Base-by-base conservation (phyloP, 2,797 vertebrate genomes). In the Phrynocephalus forsythii region DNA sequence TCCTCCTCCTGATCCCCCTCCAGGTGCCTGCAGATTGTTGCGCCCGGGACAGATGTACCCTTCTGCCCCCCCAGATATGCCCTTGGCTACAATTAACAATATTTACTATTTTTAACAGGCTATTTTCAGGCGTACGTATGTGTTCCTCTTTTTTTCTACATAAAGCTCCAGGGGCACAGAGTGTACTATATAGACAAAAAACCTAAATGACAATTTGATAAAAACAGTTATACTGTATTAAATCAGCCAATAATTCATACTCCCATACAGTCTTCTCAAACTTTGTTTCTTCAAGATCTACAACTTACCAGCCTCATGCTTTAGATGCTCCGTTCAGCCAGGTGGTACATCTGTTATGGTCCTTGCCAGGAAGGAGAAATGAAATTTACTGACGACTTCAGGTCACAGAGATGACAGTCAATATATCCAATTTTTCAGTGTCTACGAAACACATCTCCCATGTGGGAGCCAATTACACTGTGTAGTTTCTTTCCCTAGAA, bases 231-330 rank as follows among this genome's bases (percentile, higher is more conserved):
- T 16, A 52, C 33, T 33, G 33, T 33, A 33, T 38, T 26, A 71
- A 75, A 50, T n/a, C 11, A 24, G 15, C 44, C 9, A 50, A 79
- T 1, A 78, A 78, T 60, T 69, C 11, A 60, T 63, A 69, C 71
- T 88, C 28, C 28, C 28, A 24, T 3, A 16, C 2, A 33, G 73
- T 67, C 16, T 16, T 52, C n/a, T 88, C 76, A 48, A 85, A 76
- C 26, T 6, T 10, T 4, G 63, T 66, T 73, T 66, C 44, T 10
- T 30, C 33, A 81, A 66, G 28, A 67, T 26, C 44, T 6, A 18
- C 71, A 85, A 81, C 79, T 85, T 88, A 88, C 71, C 48, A 56
- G 60, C 76, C 24, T 75, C 69, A 16, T 67, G n/a, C 76, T 79
- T 76, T 87, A 79, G 16, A 30, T 26, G 30, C 33, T n/a, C 66